Evolutionary conservation across 2,113 vertebrate species (phyloP), one percentile per base, ranked within the genome.

Genomic region (Scatophagus argus): DNA sequence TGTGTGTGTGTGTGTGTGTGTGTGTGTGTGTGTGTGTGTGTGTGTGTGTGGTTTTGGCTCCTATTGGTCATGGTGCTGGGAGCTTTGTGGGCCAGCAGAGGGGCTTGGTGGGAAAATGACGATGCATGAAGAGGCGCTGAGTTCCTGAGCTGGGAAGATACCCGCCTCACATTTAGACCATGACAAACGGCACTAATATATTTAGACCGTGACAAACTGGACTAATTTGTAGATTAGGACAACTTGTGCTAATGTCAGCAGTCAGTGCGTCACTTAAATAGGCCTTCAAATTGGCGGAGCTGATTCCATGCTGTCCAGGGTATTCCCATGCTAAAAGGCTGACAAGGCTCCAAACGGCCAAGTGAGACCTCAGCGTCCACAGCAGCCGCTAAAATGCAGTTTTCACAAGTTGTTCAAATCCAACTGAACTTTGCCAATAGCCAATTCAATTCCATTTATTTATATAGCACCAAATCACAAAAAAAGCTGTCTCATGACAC

Each of bases 201-300:
- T 93, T 89, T 85, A 92, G 77, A 95, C 94, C 95, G 94, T 96
- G 96, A 97, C 96, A 94, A 96, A 96, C 95, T 87, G 90, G 91
- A 94, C 95, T 97, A 97, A 98, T 98, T 97, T 96, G 96, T 93
- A 93, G 94, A 95, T 93, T 94, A 95, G 95, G 93, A 93, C 93
- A 95, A 95, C 91, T 90, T 93, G 94, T 93, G 93, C 94, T 95
- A 93, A 94, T 96, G 96, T 96, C 97, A 97, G 93, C 96, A 94
- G 96, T 94, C 95, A 93, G 92, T 85, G 94, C 92, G 89, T 83
- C 92, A 92, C 94, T 95, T 97, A 96, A 97, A 97, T 95, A 93
- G 96, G 93, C 94, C 94, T 94, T 95, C 95, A 97, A 96, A 97
- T 96, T 94, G 94, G 95, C 43, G 25, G 41, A 86, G 60, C 60